Percentiles rank a stretch among this genome's conserved stretches.
These are phyloP conservation scores for Norana najaformis DNA, from an alignment of 2,888 invertebrate species.

Conservation along the genomic window DNA sequence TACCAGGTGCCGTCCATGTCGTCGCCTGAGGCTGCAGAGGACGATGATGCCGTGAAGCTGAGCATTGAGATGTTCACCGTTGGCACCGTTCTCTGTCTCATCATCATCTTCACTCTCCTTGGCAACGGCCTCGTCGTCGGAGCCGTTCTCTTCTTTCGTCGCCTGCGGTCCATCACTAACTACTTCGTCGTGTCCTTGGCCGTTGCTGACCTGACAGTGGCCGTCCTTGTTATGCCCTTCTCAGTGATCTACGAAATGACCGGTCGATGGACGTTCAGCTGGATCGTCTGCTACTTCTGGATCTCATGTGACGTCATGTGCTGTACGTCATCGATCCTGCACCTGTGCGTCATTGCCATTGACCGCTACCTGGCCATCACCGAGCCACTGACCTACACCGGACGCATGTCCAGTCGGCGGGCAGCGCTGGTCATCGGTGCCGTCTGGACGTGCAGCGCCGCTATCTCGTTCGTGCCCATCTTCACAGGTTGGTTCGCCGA, in stretches of 20 bases:
- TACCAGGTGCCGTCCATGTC: neutral
- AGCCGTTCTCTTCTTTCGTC: conserved; percentile 52
- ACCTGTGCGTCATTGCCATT: conserved; percentile 55
- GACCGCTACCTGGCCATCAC: conserved; percentile 58
- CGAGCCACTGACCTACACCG: conserved; percentile 52
- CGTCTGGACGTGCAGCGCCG: conserved; percentile 53
- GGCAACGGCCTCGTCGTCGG: conserved; percentile 57
- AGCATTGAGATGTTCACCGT: conserved; percentile 3
- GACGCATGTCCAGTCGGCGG: conserved; percentile 49
- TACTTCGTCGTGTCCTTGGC: conserved; percentile 55
- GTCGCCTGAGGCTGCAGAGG: neutral
- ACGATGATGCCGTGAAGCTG: conserved; percentile 7
- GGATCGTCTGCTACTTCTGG: conserved; percentile 57
- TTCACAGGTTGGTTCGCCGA: conserved; percentile 50
- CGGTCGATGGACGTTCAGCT: conserved; percentile 54
- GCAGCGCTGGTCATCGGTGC: conserved; percentile 49
- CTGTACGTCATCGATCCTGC: conserved; percentile 59
- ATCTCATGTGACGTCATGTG: conserved; percentile 61
- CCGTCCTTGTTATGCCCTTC: conserved; percentile 58
- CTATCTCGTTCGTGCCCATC: conserved; percentile 58
- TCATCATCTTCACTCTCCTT: conserved; percentile 47
- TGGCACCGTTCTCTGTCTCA: conserved; percentile 38
- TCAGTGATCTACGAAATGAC: conserved; percentile 41
- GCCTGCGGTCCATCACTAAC: conserved; percentile 55
- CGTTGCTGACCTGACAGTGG: conserved; percentile 57